Evolutionary conservation across 2,797 vertebrate genomes (phyloP), one percentile per base, ranked within the genome.

Genomic region (Urosaurus nigricauda): DNA sequence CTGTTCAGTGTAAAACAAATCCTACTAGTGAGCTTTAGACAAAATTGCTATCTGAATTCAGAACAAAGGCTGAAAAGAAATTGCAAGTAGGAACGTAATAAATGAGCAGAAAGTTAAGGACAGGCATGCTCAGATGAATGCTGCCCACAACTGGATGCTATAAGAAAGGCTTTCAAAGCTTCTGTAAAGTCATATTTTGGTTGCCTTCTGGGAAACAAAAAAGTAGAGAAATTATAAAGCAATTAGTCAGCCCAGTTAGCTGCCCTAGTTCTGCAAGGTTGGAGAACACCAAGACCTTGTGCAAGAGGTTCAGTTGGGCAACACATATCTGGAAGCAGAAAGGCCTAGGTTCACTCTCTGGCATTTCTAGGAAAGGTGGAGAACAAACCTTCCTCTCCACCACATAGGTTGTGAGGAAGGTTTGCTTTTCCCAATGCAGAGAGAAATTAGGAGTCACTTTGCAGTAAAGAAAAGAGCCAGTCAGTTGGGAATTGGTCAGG

Each of bases 1-100:
- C 19, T 85, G 78, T 75, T 92, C 82, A 86, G 71, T 90, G 47
- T 90, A 89, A 93, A 93, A 83, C 88, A 86, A 83, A 83, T 89
- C 84, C 60, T 78, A 29, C 71, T 43, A 29, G 43, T 77, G 47
- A 89, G 47, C 84, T 68, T 86, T 81, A 82, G 29, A 85, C 4
- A 43, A 90, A 88, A 84, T 79, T 83, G 85, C 9, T 92, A 0
- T 79, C 5, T 84, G 77, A 78, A 91, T 94, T 94, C 85, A 85
- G 73, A 92, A 73, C 32, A 89, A 58, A 78, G 26, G 70, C 88
- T 81, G 58, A 5, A 56, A 89, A 29, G 37, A 71, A 77, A 82
- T 86, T 77, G n/a, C 17, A 32, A 37, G 13, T 68, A 65, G 47
- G 58, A 81, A 63, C 26, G 51, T 75, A 37, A 47, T 83, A 77